Base-by-base conservation (phyloP, 2,888 invertebrate species). In the Rotaria socialis region DNA sequence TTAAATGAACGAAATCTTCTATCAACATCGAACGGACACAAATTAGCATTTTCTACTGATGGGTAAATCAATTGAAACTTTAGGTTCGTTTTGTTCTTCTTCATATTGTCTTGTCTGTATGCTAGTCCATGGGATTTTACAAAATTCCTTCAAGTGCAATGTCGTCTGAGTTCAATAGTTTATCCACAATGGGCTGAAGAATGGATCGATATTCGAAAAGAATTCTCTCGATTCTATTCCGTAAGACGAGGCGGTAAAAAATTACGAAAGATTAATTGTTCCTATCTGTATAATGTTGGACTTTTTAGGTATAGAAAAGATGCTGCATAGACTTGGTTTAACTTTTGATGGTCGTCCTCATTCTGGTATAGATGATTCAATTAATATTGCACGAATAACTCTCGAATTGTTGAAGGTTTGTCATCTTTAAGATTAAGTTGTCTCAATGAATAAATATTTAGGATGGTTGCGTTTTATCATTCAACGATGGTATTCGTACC, bases 181-280 rank as follows among this genome's bases (percentile, higher is more conserved):
- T 90, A 90, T 88, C 91, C 91, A 24, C 86, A 85, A 88, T 92
- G 90, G 91, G 90, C 89, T 6, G 89, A 89, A 85, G 89, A 90
- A 86, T 93, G 93, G 93, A 91, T 93, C 86, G 93, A 93, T 89
- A 89, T 93, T 3, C 90, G 93, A n/a, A 93, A 92, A 89, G 88
- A 90, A 43, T 93, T 91, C 89, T 89, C 91, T 85, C 92, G 91
- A 86, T 92, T 91, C 88, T 93, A 93, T 89, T 90, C 91, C 35
- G 86, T 87, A 47, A 85, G 84, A 58, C 84, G 60, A 86, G 88
- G 87, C 50, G 87, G 86, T 88, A 67, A 0, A 19, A n/a, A n/a
- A n/a, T n/a, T 35, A 35, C 1, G 27, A 4, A n/a, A n/a, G n/a
- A n/a, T n/a, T n/a, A n/a, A n/a, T n/a, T n/a, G n/a, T n/a, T n/a